These are phyloP conservation scores for Cactoblastis cactorum DNA, from an alignment of 2,888 invertebrate genomes.

Conservation along the genomic window DNA sequence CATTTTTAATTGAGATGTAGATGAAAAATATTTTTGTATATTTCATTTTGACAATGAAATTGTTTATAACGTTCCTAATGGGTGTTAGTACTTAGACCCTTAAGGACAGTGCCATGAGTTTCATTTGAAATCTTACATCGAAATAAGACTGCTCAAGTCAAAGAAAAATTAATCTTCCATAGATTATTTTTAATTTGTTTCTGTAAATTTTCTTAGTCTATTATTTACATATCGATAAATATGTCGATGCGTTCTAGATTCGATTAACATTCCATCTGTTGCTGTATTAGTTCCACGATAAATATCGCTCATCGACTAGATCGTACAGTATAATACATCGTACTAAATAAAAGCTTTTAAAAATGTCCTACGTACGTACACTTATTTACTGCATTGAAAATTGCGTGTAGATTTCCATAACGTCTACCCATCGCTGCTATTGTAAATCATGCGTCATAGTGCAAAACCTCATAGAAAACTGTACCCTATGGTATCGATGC, in stretches of 20 bases:
- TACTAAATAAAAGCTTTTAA: no score
- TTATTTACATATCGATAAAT: not conserved
- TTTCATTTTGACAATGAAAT: slow-evolving; percentile 51
- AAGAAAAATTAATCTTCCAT: slow-evolving; percentile 24
- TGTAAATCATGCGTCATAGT: no score
- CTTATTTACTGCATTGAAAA: no score
- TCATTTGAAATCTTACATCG: slow-evolving; percentile 52
- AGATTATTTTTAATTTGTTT: not conserved
- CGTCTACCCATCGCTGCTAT: no score
- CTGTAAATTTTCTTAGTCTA: not conserved
- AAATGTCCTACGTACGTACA: no score
- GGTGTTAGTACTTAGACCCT: slow-evolving; percentile 53
- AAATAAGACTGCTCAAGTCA: slow-evolving; percentile 66
- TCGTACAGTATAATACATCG: no score
- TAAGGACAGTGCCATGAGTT: slow-evolving; percentile 62
- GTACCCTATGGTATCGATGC: no score
- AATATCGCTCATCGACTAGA: no score
- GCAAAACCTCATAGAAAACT: no score
- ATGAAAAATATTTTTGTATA: slow-evolving; percentile 56
- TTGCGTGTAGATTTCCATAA: no score
- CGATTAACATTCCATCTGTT: no score
- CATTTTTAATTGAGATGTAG: slow-evolving; percentile 40
- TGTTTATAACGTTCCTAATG: slow-evolving; percentile 60
- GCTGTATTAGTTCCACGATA: no score
- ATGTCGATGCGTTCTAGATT: not conserved